Conservation (phyloP, 2,113 vertebrate species). For the Aegithalos caudatus region DNA sequence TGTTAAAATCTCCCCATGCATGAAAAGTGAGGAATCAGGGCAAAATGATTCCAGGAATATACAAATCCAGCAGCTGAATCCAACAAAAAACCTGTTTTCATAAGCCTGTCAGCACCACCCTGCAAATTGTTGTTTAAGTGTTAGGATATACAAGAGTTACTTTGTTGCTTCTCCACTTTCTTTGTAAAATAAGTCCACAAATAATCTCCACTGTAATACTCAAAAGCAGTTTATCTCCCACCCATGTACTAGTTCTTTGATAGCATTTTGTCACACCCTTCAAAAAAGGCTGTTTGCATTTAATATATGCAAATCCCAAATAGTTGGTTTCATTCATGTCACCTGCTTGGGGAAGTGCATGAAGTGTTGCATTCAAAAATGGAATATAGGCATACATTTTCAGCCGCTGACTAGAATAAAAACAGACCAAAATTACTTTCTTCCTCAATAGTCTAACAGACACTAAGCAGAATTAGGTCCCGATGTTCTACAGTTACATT, state of each 20-base stretch:
- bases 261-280: conserved; percentile 33
- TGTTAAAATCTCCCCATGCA: not conserved
- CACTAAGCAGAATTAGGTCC: not conserved
- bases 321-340: conserved; percentile 16
- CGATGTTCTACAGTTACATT: not conserved
- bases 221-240: conserved; percentile 45
- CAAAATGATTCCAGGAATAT: not conserved
- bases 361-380: not conserved
- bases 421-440: not conserved
- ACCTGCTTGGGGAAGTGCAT: conserved; percentile 1
- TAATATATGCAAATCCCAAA: conserved; percentile 54
- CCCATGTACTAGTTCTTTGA: conserved; percentile 2
- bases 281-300: not conserved
- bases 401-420: not conserved
- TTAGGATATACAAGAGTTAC: not conserved
- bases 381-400: not conserved
- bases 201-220: conserved; percentile 1
- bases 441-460: not conserved
- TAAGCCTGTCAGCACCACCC: not conserved
- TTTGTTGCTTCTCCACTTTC: not conserved
- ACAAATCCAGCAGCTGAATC: not conserved
- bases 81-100: not conserved
- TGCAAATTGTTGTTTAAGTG: not conserved
- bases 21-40: not conserved
- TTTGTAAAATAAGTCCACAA: conserved; percentile 13